These are phyloP conservation scores for Emydura subglobosa DNA, from an alignment of 2,113 vertebrate genomes.

Conservation along the genomic window DNA sequence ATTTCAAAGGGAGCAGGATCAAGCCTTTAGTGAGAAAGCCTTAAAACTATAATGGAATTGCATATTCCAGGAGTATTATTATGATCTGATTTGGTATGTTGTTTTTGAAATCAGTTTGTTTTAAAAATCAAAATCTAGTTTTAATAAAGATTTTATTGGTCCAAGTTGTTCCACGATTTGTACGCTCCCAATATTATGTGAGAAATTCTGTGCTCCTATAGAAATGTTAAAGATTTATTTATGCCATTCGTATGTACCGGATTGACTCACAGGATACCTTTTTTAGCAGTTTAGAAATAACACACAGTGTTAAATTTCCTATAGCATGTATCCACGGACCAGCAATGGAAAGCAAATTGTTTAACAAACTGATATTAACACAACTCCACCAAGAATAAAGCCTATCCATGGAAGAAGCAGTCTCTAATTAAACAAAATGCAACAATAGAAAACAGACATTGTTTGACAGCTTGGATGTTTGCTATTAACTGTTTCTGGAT, in stretches of 20 bases:
- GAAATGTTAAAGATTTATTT: not conserved
- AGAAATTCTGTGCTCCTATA: too few relatives aligned
- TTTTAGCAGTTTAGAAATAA: not conserved
- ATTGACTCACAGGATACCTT: not conserved
- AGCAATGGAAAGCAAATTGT: conserved; percentile 6
- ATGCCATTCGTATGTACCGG: not conserved
- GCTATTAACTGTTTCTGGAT: not conserved
- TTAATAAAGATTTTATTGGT: too few relatives aligned
- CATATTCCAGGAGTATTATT: too few relatives aligned
- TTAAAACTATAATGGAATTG: too few relatives aligned
- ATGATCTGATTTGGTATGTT: too few relatives aligned
- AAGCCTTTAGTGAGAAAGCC: too few relatives aligned
- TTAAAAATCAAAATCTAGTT: too few relatives aligned
- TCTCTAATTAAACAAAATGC: not conserved
- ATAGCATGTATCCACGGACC: not conserved
- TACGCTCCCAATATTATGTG: too few relatives aligned
- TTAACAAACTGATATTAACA: conserved; percentile 7
- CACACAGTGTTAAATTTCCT: not conserved
- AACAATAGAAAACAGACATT: not conserved
- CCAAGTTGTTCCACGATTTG: too few relatives aligned
- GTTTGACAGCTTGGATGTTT: not conserved
- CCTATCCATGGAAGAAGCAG: not conserved
- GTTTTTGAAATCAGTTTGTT: too few relatives aligned
- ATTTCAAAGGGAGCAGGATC: too few relatives aligned
- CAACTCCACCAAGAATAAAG: conserved; percentile 1